These are phyloP conservation scores for Microcebus jonahi DNA, from an alignment of 2,113 vertebrate species.

Conservation along the genomic window DNA sequence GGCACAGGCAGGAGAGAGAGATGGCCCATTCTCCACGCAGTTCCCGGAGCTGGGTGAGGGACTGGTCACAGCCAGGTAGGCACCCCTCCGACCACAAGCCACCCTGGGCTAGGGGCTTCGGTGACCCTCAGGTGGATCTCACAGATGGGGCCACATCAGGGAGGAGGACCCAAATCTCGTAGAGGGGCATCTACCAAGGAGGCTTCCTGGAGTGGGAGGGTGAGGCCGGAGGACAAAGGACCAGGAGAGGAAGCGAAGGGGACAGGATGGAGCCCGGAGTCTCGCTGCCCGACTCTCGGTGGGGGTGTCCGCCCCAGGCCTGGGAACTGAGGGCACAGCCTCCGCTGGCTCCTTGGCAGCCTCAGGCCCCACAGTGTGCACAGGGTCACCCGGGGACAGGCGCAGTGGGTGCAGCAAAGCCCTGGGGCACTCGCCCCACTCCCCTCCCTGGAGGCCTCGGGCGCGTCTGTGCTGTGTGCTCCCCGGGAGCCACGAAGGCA, in stretches of 20 bases:
- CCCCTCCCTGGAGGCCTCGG: not conserved
- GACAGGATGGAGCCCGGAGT: accelerated
- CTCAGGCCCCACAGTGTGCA: not conserved
- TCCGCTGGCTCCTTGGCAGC: not conserved
- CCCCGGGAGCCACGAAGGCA: not conserved
- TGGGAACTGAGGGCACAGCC: not conserved
- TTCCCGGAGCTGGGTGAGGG: not conserved
- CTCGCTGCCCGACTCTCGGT: accelerated
- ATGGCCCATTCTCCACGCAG: not conserved
- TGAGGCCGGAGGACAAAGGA: not conserved
- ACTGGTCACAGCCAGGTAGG: not conserved
- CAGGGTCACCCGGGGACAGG: accelerated
- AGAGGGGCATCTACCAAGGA: not conserved
- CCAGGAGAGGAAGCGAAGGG: not conserved
- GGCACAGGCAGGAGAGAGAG: no score
- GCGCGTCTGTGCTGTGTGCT: not conserved
- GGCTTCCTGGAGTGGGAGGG: not conserved
- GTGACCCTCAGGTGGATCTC: not conserved
- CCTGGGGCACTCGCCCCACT: not conserved
- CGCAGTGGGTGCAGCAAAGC: not conserved
- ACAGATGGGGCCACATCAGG: accelerated
- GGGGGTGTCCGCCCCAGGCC: no score
- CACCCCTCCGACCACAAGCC: not conserved
- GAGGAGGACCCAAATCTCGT: not conserved
- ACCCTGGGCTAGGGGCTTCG: not conserved